Evolutionary conservation across 2,888 invertebrate species (phyloP).

Genomic region (Lordiphosa andalusiaca): DNA sequence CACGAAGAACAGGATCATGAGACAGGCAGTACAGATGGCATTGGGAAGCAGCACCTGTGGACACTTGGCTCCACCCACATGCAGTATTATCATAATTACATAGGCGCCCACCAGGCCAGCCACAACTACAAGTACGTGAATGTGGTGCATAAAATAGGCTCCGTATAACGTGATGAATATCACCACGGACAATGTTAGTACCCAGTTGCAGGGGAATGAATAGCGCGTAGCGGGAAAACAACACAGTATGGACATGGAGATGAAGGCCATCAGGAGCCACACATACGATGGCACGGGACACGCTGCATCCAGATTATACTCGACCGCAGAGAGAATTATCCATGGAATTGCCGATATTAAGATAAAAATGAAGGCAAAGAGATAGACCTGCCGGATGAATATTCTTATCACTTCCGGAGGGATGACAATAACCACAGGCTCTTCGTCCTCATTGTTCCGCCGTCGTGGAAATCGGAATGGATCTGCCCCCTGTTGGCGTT

Average conservation of each 20-base stretch:
- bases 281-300: conserved; percentile 19
- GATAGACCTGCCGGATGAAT: conserved; percentile 24
- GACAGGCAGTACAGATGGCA: conserved; percentile 4
- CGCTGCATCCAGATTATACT: not conserved
- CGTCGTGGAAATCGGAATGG: not conserved
- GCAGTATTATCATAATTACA: conserved; percentile 2
- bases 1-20: conserved; percentile 13
- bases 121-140: fast-evolving
- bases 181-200: conserved; percentile 5
- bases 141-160: not conserved
- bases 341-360: conserved; percentile 11
- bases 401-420: not conserved
- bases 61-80: conserved; percentile 23
- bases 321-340: not conserved
- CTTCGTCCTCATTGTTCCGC: not conserved
- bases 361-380: conserved; percentile 5
- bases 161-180: conserved; percentile 11
- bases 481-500: not conserved
- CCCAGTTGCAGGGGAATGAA: conserved; percentile 9
- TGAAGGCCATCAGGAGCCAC: conserved; percentile 17
- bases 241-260: conserved; percentile 12
- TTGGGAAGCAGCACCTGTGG: conserved; percentile 19
- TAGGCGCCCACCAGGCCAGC: not conserved
- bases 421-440: conserved; percentile 2
- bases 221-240: conserved; percentile 13